Evolutionary conservation across 2,113 vertebrate species (phyloP).

Genomic region (Etheostoma cragini): DNA sequence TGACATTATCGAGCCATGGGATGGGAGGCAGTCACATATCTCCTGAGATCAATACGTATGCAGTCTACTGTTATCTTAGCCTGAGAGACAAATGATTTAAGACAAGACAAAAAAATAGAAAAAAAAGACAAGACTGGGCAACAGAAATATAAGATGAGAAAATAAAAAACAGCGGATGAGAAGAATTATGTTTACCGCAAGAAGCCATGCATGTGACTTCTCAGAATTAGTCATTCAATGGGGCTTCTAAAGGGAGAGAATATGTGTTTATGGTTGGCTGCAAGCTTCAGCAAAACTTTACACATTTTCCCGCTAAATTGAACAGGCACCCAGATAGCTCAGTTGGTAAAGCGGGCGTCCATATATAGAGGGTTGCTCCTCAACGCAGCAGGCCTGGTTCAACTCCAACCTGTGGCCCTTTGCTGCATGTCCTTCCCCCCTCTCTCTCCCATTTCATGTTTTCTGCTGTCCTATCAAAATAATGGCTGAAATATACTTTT

Average conservation of each 20-base stretch:
- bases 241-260: slow-evolving; percentile 13
- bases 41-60: slow-evolving; percentile 70
- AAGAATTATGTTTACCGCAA: slow-evolving; percentile 33
- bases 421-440: too few species aligned
- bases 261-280: slow-evolving; percentile 28
- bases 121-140: slow-evolving; percentile 17
- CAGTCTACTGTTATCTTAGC: slow-evolving; percentile 62
- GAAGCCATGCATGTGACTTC: slow-evolving; percentile 36
- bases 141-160: slow-evolving; percentile 38
- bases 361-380: too few species aligned
- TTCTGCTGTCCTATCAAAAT: too few species aligned
- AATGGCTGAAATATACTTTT: too few species aligned
- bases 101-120: slow-evolving; percentile 39
- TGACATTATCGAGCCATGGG: slow-evolving; percentile 75
- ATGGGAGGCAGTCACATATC: slow-evolving; percentile 70
- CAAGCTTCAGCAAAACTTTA: slow-evolving; percentile 10
- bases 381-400: too few species aligned
- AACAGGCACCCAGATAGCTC: too few species aligned
- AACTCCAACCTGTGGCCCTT: too few species aligned
- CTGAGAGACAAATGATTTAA: slow-evolving; percentile 60
- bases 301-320: slow-evolving; percentile 19
- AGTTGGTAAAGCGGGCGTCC: too few species aligned
- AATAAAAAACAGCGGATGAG: neutral
- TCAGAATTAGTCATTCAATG: slow-evolving; percentile 52
- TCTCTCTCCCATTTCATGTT: too few species aligned